Evolutionary conservation across 2,797 vertebrate species (phyloP).

Genomic region (Threskiornis aethiopicus): DNA sequence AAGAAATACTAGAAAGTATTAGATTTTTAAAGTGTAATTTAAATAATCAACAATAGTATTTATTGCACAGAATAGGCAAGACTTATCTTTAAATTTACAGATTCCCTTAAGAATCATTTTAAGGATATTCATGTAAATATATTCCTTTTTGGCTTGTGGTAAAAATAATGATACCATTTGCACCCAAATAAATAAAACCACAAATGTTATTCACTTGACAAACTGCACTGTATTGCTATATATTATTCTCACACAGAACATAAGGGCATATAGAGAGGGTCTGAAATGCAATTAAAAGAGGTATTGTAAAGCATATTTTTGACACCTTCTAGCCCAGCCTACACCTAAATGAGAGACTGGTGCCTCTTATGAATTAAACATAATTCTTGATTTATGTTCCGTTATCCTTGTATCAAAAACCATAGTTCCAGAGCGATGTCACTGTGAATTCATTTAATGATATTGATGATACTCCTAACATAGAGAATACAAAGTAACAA

Average conservation of each 20-base stretch:
- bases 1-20: not conserved
- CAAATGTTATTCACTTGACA: constrained; percentile 63
- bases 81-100: constrained; percentile 3
- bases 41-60: not conserved
- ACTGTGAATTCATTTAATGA: constrained; percentile 77
- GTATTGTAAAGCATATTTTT: constrained; percentile 75
- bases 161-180: constrained; percentile 60
- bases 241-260: constrained; percentile 63
- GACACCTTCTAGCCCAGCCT: constrained; percentile 70
- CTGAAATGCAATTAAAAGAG: constrained; percentile 72
- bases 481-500: constrained; percentile 69
- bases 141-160: constrained; percentile 9
- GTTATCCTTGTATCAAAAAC: constrained; percentile 75
- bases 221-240: constrained; percentile 36
- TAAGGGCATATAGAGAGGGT: constrained; percentile 19
- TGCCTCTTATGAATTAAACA: constrained; percentile 82
- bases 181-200: constrained; percentile 62
- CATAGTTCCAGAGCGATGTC: constrained; percentile 75
- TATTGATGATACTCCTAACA: constrained; percentile 74
- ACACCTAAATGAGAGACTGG: constrained; percentile 72
- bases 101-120: constrained; percentile 27
- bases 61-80: not conserved
- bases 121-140: constrained; percentile 54
- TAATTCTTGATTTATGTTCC: constrained; percentile 78
- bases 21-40: not conserved